Evolutionary conservation across 2,797 vertebrate genomes (phyloP).

Genomic region (Lates japonicus): DNA sequence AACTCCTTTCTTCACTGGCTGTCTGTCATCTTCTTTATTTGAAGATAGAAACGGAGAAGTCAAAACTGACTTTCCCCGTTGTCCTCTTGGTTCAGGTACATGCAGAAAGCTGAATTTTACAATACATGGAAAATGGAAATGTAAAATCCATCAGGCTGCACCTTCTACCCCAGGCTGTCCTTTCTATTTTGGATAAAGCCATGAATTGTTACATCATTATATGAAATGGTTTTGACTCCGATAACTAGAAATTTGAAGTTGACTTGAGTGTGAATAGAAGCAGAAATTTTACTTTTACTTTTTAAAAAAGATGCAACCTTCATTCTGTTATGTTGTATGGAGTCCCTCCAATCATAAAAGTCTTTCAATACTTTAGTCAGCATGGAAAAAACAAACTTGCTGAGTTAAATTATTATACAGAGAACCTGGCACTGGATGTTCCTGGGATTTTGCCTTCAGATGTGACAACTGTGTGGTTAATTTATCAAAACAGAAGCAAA

Average conservation of each 20-base stretch:
- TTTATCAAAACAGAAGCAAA: constrained; percentile 15
- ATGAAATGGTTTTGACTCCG: neutral
- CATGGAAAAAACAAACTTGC: neutral
- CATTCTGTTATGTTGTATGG: constrained; percentile 10
- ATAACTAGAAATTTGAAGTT: constrained; percentile 2
- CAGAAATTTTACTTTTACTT: constrained; percentile 8
- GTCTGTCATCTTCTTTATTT: constrained; percentile 24
- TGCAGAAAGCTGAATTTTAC: constrained; percentile 21
- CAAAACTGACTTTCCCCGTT: neutral
- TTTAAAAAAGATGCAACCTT: constrained; percentile 40
- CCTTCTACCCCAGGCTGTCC: neutral
- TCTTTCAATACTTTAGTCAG: constrained; percentile 30
- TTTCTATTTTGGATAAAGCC: constrained; percentile 2
- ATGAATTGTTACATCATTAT: neutral
- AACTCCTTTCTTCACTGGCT: constrained; percentile 13
- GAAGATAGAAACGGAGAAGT: constrained; percentile 17
- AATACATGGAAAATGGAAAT: constrained; percentile 16
- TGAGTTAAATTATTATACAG: constrained; percentile 25
- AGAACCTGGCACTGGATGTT: constrained; percentile 12
- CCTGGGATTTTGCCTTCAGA: constrained; percentile 1
- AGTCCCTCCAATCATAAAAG: neutral
- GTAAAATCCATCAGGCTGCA: constrained; percentile 27
- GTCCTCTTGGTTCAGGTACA: constrained; percentile 13
- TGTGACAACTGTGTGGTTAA: neutral
- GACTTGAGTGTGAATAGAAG: constrained; percentile 34